Conservation (phyloP, 2,113 vertebrate species). For the Choloepus hoffmanni region DNA sequence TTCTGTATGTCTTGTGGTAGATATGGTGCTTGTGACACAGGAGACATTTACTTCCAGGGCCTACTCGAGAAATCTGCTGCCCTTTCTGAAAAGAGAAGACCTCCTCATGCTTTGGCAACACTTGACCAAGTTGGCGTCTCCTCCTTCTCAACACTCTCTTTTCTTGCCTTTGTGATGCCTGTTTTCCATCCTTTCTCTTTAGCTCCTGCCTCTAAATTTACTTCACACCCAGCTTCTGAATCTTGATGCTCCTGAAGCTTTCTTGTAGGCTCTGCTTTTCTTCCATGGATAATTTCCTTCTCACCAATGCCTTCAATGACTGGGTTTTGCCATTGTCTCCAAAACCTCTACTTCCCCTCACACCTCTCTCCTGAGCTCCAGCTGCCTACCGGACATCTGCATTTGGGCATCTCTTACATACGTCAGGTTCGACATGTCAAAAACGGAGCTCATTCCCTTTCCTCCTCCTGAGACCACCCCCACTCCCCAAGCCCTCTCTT, state of each 20-base stretch:
- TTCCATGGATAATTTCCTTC: not conserved
- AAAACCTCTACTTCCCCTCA: not conserved
- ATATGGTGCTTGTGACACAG: not conserved
- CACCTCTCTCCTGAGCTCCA: not conserved
- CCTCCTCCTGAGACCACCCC: not conserved
- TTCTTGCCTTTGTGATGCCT: not conserved
- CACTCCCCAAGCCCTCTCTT: not conserved
- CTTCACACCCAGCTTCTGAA: not conserved
- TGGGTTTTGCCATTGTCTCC: not conserved
- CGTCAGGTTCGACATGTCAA: not conserved
- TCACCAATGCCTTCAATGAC: not conserved
- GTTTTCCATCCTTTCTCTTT: not conserved
- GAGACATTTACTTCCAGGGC: not conserved
- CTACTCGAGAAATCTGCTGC: not conserved
- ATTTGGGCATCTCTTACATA: not conserved
- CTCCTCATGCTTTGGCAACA: not conserved
- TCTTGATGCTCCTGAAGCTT: not conserved
- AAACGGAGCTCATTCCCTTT: not conserved
- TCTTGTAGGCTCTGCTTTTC: not conserved
- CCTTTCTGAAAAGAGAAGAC: not conserved
- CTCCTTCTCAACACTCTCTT: not conserved
- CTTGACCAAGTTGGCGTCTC: not conserved
- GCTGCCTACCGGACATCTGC: not conserved
- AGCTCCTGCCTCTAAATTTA: not conserved
- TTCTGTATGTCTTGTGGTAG: not conserved